Percentiles rank a stretch among this genome's conserved stretches.
Evolutionary conservation across 2,797 vertebrate genomes (phyloP).

Genomic region (Pitangus sulphuratus): DNA sequence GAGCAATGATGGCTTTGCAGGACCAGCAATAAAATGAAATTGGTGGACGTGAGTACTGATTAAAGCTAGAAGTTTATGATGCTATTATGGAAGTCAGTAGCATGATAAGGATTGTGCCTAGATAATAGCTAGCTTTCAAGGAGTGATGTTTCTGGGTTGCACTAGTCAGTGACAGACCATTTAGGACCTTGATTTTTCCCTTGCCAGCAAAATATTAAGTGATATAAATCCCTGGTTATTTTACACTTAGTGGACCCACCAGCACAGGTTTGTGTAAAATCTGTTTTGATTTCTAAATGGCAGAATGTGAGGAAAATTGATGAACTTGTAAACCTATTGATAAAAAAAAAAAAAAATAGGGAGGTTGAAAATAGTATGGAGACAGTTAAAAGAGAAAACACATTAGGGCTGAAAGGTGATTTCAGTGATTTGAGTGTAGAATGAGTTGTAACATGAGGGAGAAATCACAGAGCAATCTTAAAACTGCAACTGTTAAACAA

Average conservation of each 20-base stretch:
- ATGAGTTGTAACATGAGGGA: background rate
- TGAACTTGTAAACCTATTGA: background rate
- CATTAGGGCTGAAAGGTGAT: background rate
- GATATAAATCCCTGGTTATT: background rate
- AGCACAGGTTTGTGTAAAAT: background rate
- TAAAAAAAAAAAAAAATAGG: background rate
- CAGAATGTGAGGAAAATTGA: background rate
- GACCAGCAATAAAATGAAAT: background rate
- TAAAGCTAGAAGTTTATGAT: background rate
- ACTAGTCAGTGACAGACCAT: background rate
- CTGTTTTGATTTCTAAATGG: background rate
- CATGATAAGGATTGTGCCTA: background rate
- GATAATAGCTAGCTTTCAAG: background rate
- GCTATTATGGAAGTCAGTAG: background rate
- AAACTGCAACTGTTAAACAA: background rate
- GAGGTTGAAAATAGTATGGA: background rate
- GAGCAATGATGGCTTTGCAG: background rate
- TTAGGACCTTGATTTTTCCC: background rate
- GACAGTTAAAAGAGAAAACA: background rate
- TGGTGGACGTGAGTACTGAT: background rate
- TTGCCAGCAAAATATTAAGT: background rate
- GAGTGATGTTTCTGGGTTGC: background rate
- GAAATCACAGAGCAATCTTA: background rate
- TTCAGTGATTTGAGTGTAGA: background rate
- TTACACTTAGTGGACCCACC: background rate